These are phyloP conservation scores for Latheticus oryzae DNA, from an alignment of 2,888 invertebrate genomes.

Conservation along the genomic window DNA sequence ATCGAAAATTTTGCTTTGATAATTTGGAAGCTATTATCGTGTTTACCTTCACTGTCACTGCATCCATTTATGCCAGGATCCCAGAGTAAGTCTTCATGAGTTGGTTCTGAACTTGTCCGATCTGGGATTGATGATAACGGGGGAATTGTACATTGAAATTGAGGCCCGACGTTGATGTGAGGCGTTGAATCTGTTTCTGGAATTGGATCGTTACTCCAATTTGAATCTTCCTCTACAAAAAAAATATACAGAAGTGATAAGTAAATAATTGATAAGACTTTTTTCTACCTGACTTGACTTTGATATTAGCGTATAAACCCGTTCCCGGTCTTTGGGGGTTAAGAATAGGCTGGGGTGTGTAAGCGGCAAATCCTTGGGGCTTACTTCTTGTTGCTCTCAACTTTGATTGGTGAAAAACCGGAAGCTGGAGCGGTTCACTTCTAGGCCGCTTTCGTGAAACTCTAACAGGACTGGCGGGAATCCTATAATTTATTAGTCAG, in stretches of 20 bases:
- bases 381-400: conserved; percentile 66
- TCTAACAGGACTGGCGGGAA: conserved; percentile 75
- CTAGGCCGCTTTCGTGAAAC: conserved; percentile 75
- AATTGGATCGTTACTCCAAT: conserved; percentile 62
- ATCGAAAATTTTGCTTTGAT: conserved; percentile 14
- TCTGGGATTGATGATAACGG: conserved; percentile 62
- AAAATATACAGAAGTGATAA: too few relatives aligned
- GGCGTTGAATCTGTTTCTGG: conserved; percentile 72
- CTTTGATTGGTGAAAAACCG: conserved; percentile 67
- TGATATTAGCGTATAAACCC: conserved; percentile 76
- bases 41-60: conserved; percentile 80
- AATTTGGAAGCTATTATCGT: conserved; percentile 11
- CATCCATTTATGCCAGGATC: conserved; percentile 83
- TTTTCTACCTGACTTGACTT: conserved; percentile 47
- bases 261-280: too few relatives aligned
- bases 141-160: conserved; percentile 88
- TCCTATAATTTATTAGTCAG: conserved; percentile 67
- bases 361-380: conserved; percentile 71
- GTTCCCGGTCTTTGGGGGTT: conserved; percentile 91
- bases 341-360: conserved; percentile 94
- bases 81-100: conserved; percentile 83
- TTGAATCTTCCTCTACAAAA: conserved; percentile 56
- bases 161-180: conserved; percentile 87
- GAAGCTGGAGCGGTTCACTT: conserved; percentile 70
- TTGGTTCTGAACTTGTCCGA: conserved; percentile 69